Base-by-base conservation (phyloP, 2,113 vertebrate genomes). In the Sylvia atricapilla region DNA sequence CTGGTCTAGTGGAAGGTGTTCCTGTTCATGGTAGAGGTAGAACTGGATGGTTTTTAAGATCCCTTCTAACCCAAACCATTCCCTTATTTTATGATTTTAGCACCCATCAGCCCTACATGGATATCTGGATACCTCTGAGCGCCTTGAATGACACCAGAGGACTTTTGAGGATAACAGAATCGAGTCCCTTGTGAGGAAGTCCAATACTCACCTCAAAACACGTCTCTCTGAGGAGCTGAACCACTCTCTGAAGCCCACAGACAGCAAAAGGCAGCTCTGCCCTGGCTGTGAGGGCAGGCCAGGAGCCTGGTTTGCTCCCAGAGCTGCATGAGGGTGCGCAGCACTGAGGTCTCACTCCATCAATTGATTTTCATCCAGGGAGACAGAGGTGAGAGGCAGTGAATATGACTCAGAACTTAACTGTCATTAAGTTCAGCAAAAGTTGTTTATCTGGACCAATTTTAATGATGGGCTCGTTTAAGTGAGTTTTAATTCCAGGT, bases 61-160 rank as follows among this genome's bases (percentile, higher is more conserved):
- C 15, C 12, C 3, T 76, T 49, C 7, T 12, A 49, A 35, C 21
- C 21, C 10, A 22, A 23, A 49, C 3, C 4, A 23, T 49, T 68
- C 35, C 15, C 4, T 56, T 23, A 46, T 46, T 39, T 37, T 21
- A 39, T 67, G 77, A 15, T 15, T 5, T 5, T 56, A 11, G 31
- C 47, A 53, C 49, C 50, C 6, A 1, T 25, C 13, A 62, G 4
- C 9, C 43, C 24, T 28, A 1, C 11, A 2, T 4, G 22, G 33
- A 9, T 55, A 39, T 49, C 30, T 58, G 21, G 28, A 20, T 9
- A 31, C 8, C 28, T 73, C 23, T 1, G 6, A 64, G 41, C 33
- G 52, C 35, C 49, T 59, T 0, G 0, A 39, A 60, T 12, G 35
- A 15, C 9, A 47, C 16, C 50, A 23, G 22, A 64, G 7, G 35